Base-by-base conservation (phyloP, 2,113 vertebrate genomes). In the Candoia aspera region DNA sequence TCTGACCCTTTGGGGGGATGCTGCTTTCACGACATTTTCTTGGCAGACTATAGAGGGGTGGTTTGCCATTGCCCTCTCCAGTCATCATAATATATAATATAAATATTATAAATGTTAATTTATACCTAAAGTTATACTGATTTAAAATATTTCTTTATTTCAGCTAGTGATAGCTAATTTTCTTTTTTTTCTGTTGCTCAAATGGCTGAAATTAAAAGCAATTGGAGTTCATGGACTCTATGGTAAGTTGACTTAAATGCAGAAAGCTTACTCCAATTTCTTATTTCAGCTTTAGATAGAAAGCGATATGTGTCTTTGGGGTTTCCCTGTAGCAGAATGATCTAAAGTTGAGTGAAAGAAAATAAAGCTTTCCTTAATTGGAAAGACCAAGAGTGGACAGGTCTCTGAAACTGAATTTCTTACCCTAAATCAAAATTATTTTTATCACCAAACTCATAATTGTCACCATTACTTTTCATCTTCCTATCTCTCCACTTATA, bases 261-360 rank as follows among this genome's bases (percentile, higher is more conserved):
- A 92, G 73, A 89, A 62, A 37, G 57, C 49, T 91, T 64, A 33
- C 54, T 60, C 64, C 68, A 92, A 49, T 29, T 88, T 59, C 73
- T 89, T 89, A 89, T 85, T 88, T 55, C n/a, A 92, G 57, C 8
- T 92, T 85, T 54, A 89, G 87, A 84, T 84, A 64, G 58, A 89
- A 60, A 92, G 49, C 26, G 37, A 88, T 92, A 84, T 62, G 57
- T 49, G 57, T 89, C 73, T 92, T 84, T 84, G 46, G 58, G 46
- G 58, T 64, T 84, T 89, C n/a, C 73, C 79, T 85, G 3, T 64
- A 46, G 91, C 87, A 84, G 58, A 89, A 84, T 62, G 73, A 92
- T 64, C 57, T 84, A 42, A 92, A 62, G 58, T 4, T 64, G 23
- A 84, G n/a, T 84, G 57, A 85, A 85, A 92, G 89, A 92, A 88